Base-by-base conservation (phyloP, 1,140 invertebrate species). In the Dendrolimus punctatus region DNA sequence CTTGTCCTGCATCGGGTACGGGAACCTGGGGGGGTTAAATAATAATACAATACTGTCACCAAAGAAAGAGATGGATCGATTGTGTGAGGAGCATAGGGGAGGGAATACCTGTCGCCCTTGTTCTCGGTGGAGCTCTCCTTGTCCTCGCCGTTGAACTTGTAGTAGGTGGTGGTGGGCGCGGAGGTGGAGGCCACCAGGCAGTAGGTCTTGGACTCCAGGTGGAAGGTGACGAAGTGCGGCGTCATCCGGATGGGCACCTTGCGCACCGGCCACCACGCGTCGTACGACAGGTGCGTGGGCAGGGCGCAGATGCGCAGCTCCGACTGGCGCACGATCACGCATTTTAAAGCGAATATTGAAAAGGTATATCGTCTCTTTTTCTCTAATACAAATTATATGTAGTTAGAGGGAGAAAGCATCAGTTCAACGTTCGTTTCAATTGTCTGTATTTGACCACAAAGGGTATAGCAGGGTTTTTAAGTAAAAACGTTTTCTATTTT, bases 201-300 rank as follows among this genome's bases (percentile, higher is more conserved):
- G 84, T 99, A 99, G 0, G 97, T 97, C 82, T 98, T 97, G 61
- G 95, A 98, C 87, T 99, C 98, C 39, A 96, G 87, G 88, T 99
- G 97, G 87, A 98, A 99, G 0, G 94, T 93, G 6, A 99, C 92
- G 74, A 96, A 97, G 81, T 98, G 95, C 0, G 98, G 95, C 0
- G 97, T 99, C 70, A 95, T 95, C 7, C 96, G 87, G n/a, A 99
- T 80, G 4, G 96, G 96, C 37, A 99, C 96, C 90, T 99, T 99
- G 42, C 97, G 90, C 6, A 98, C 93, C 6, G 98, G 97, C 97
- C 98, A 99, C 5, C 94, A 91, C 8, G 97, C 94, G 88, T 99
- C 98, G 78, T 99, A 99, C 4, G 95, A 95, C 46, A 99, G 86
- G 87, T 98, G 96, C 0, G 95, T 96, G 0, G 97, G 95, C 46